Percentiles rank a stretch among this genome's conserved stretches.
Conservation (phyloP, 2,888 invertebrate genomes). For the Drosophila nr. medialis region DNA sequence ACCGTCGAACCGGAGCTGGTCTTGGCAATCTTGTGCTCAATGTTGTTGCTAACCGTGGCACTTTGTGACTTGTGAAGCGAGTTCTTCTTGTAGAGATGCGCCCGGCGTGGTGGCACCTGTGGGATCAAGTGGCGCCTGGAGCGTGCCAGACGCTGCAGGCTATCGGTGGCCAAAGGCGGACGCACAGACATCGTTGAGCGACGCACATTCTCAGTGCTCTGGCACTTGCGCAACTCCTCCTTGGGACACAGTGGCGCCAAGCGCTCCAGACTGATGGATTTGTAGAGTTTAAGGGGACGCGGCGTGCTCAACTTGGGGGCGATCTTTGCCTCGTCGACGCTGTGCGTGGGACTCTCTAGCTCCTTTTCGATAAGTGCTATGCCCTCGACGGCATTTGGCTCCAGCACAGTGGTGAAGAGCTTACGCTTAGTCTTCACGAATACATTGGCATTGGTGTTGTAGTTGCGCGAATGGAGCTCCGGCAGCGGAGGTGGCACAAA, state of each 20-base stretch:
- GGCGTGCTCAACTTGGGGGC: slow-evolving; percentile 25
- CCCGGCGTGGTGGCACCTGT: slow-evolving; percentile 60
- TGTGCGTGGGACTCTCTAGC: slow-evolving; percentile 57
- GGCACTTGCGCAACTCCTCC: slow-evolving; percentile 65
- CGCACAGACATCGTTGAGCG: slow-evolving; percentile 49
- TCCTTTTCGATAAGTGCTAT: slow-evolving; percentile 79
- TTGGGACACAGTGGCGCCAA: slow-evolving; percentile 31
- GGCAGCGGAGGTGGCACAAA: slow-evolving; percentile 70
- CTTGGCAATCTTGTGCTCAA: slow-evolving; percentile 82
- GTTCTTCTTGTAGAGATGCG: slow-evolving; percentile 82
- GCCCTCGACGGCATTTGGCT: slow-evolving; percentile 74
- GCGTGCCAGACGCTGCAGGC: slow-evolving; percentile 72
- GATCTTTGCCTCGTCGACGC: slow-evolving; percentile 34
- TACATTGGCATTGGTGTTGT: slow-evolving; percentile 86
- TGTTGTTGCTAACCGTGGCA: slow-evolving; percentile 72
- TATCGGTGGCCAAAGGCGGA: slow-evolving; percentile 81
- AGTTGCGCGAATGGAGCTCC: slow-evolving; percentile 52
- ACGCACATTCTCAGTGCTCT: slow-evolving; percentile 63
- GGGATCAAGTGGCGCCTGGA: slow-evolving; percentile 46
- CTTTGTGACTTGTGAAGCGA: slow-evolving; percentile 75
- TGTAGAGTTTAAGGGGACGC: slow-evolving; percentile 53
- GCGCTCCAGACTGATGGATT: slow-evolving; percentile 76
- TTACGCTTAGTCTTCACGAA: slow-evolving; percentile 93
- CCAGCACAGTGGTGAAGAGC: slow-evolving; percentile 90
- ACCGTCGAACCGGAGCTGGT: slow-evolving; percentile 73